Percentiles rank a stretch among this genome's conserved stretches.
Conservation (phyloP, 1,140 invertebrate genomes). For the Orius insidiosus region DNA sequence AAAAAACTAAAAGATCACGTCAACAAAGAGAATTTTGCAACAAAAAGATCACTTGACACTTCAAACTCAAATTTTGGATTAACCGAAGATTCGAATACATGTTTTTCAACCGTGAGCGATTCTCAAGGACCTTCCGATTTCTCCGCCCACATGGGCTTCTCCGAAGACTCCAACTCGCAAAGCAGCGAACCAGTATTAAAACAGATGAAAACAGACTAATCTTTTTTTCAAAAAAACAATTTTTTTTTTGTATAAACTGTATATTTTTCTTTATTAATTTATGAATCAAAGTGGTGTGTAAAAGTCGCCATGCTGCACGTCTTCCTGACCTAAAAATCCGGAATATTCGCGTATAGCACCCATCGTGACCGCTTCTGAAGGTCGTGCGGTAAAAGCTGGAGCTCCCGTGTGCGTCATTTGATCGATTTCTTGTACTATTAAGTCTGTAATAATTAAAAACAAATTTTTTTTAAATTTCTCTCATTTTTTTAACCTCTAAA, state of each 20-base stretch:
- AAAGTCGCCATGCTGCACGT: too few species aligned
- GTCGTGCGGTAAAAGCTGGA: too few species aligned
- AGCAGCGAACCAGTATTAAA: constrained; percentile 63
- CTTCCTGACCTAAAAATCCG: too few species aligned
- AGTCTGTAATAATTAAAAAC: too few species aligned
- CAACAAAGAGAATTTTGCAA: constrained; percentile 59
- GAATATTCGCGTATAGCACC: too few species aligned
- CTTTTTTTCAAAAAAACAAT: too few species aligned
- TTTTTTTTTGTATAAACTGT: not conserved
- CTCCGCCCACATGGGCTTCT: constrained; percentile 65
- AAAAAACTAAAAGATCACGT: constrained; percentile 44
- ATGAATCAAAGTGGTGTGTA: too few species aligned
- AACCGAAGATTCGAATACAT: constrained; percentile 76
- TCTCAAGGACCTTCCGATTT: constrained; percentile 73
- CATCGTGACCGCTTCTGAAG: too few species aligned
- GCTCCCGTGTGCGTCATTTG: too few species aligned
- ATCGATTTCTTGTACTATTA: too few species aligned
- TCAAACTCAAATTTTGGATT: constrained; percentile 66
- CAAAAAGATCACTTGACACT: constrained; percentile 49
- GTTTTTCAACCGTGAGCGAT: constrained; percentile 78
- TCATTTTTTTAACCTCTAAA: too few species aligned
- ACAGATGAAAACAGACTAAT: constrained; percentile 50
- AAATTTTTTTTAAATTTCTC: too few species aligned
- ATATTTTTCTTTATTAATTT: not conserved
- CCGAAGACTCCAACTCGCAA: constrained; percentile 77